Evolutionary conservation across 2,113 vertebrate species (phyloP), one percentile per base, ranked within the genome.

Genomic region (Pseudorectes ferrugineus): DNA sequence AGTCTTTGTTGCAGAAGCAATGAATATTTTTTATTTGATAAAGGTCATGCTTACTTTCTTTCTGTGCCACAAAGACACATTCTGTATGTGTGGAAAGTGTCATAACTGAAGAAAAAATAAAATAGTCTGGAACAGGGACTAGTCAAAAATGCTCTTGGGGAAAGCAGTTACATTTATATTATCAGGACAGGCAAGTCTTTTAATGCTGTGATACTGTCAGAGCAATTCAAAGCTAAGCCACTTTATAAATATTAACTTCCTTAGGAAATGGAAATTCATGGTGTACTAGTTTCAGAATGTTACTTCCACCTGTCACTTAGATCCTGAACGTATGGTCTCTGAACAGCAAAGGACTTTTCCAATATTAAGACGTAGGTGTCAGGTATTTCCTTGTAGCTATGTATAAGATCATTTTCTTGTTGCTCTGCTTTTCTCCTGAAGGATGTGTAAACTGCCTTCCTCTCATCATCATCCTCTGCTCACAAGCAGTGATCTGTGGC

Each of bases 261-360:
- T 82, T 70, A 73, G 81, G 85, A 97, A 94, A 88, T 96, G 62
- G 81, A 96, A 96, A 95, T 96, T 89, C 67, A 35, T 16, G 19
- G 6, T 70, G 72, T 85, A 84, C 61, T 93, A 38, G 48, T 94
- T 95, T 92, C 9, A 24, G 58, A 66, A 92, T 5, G 25, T 79
- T 96, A 77, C 33, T 91, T 95, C 49, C 38, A 79, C 77, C 77
- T 92, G 70, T 95, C 71, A 79, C 89, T 96, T 96, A 79, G 62
- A 78, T 57, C 22, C 61, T 76, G 74, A 76, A 70, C 0, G 5
- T 67, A 63, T 9, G 7, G 88, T 75, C 45, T 80, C 63, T 75
- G 78, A 93, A 88, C 11, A 12, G 71, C 78, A 90, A 80, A 76
- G 35, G 74, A 89, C 85, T 75, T 95, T 90, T 89, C 31, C 73